Conservation (phyloP, 2,888 invertebrate genomes). For the Euplexia lucipara region DNA sequence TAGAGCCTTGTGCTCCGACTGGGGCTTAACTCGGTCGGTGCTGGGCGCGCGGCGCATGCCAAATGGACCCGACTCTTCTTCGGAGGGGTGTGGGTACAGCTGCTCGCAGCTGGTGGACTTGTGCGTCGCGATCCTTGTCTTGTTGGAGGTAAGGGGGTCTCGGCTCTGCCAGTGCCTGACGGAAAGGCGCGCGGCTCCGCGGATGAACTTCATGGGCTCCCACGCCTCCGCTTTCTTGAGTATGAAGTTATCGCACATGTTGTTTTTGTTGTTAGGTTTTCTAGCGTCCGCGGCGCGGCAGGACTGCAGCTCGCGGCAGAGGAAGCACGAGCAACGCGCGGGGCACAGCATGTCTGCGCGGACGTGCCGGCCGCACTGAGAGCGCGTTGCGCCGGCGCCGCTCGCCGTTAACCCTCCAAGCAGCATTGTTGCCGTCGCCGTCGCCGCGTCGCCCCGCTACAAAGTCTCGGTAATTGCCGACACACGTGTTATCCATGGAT, state of each 20-base stretch:
- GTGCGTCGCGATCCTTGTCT: conserved; percentile 81
- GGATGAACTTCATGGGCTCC: conserved; percentile 87
- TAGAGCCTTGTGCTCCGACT: conserved; percentile 83
- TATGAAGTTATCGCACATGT: conserved; percentile 90
- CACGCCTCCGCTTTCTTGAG: conserved; percentile 89
- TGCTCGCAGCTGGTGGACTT: conserved; percentile 90
- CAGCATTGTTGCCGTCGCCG: conserved; percentile 76
- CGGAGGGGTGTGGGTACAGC: conserved; percentile 83
- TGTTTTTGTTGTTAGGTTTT: conserved; percentile 83
- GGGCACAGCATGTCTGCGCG: conserved; percentile 92
- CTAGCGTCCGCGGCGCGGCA: conserved; percentile 90
- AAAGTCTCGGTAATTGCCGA: conserved; percentile 65
- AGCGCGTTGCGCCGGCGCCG: conserved; percentile 70
- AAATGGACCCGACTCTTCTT: conserved; percentile 81
- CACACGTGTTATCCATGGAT: conserved; percentile 80
- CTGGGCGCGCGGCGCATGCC: conserved; percentile 88
- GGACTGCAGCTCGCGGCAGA: conserved; percentile 94
- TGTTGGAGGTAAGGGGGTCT: conserved; percentile 85
- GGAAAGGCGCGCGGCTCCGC: conserved; percentile 88
- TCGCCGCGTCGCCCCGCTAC: conserved; percentile 72
- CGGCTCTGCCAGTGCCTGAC: conserved; percentile 90
- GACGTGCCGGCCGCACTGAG: conserved; percentile 86
- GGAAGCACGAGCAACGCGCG: conserved; percentile 94
- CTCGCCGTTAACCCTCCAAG: conserved; percentile 75
- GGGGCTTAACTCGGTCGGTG: conserved; percentile 85